Evolutionary conservation across 2,797 vertebrate species (phyloP).

Genomic region (Arremon aurantiirostris): DNA sequence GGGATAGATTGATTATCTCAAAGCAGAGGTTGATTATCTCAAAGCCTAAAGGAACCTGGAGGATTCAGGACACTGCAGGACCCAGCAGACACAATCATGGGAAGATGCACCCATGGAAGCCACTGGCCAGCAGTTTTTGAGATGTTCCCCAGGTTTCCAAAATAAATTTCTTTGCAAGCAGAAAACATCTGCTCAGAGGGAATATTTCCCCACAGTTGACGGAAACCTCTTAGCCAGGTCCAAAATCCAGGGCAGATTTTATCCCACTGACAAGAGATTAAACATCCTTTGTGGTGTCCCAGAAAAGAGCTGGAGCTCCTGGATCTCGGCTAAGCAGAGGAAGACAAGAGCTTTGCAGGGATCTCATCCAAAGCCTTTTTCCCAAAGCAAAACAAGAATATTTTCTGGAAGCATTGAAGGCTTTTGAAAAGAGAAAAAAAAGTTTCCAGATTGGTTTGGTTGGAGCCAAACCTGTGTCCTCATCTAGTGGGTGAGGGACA

Average conservation of each 20-base stretch:
- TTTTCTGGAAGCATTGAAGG: not conserved
- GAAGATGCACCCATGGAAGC: not conserved
- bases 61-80: not conserved
- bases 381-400: not conserved
- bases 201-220: not conserved
- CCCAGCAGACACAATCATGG: fast-evolving
- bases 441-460: not conserved
- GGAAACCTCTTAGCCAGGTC: not conserved
- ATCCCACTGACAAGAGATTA: not conserved
- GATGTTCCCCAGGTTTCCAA: not conserved
- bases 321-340: not conserved
- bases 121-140: not conserved
- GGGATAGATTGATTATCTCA: not conserved
- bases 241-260: not conserved
- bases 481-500: not conserved
- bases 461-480: not conserved
- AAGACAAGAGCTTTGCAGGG: not conserved
- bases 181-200: not conserved
- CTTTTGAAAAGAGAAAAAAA: not conserved
- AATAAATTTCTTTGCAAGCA: not conserved
- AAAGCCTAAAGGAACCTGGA: not conserved
- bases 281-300: not conserved
- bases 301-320: not conserved
- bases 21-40: not conserved
- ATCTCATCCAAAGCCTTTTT: not conserved